Conservation (phyloP, 1,140 invertebrate genomes). For the Ceratoteleas bidentatus region DNA sequence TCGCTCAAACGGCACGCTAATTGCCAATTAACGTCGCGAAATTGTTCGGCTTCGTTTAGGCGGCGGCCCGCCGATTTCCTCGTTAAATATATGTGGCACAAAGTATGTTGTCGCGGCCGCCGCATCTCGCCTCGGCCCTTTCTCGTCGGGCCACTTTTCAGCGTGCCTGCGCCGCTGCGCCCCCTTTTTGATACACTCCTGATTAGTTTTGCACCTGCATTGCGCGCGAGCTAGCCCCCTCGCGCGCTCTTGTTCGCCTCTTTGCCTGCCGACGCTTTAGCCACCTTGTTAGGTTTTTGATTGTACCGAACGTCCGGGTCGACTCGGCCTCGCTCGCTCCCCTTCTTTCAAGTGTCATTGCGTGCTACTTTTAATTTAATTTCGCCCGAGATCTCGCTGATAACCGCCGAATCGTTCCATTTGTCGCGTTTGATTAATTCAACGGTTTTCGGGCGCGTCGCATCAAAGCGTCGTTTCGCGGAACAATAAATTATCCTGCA, state of each 20-base stretch:
- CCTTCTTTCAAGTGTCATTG: constrained; percentile 25
- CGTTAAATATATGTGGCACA: constrained; percentile 58
- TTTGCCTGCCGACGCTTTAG: constrained; percentile 31
- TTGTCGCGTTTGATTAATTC: too few species aligned
- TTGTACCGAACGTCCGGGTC: constrained; percentile 34
- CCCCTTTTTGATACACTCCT: constrained; percentile 50
- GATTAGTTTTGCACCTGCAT: constrained; percentile 57
- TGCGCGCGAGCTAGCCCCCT: constrained; percentile 32
- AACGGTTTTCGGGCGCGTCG: too few species aligned
- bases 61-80: constrained; percentile 50
- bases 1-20: constrained; percentile 60
- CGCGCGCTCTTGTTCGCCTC: constrained; percentile 22
- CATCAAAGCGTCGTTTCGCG: too few species aligned
- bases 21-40: constrained; percentile 67
- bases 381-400: too few species aligned
- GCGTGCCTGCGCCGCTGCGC: constrained; percentile 10
- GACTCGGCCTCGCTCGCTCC: constrained; percentile 9
- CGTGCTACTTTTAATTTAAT: constrained; percentile 30
- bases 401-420: too few species aligned
- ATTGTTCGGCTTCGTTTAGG: constrained; percentile 64
- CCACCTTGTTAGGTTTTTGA: constrained; percentile 49
- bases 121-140: constrained; percentile 15
- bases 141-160: constrained; percentile 9
- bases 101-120: constrained; percentile 49
- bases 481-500: too few species aligned